A percentile compares a stretch with the other conserved stretches of the same genome.
Evolutionary conservation across 2,797 vertebrate species (phyloP).

Genomic region (Graptemys geographica): DNA sequence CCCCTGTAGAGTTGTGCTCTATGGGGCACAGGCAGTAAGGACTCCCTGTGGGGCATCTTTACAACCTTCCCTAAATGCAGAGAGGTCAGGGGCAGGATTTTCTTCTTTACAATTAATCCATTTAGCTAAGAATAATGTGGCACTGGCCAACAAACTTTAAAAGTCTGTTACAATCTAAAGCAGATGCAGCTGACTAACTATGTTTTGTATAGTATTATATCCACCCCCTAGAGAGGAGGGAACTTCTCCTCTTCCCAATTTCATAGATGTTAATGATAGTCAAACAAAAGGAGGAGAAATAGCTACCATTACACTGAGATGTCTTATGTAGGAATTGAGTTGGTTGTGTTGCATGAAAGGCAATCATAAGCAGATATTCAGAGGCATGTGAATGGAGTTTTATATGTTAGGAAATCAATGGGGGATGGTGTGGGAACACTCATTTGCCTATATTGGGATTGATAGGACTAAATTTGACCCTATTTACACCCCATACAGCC

Average conservation of each 20-base stretch:
- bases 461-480: neutral
- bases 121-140: neutral
- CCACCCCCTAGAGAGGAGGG: neutral
- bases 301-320: neutral
- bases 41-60: neutral
- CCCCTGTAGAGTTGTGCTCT: neutral
- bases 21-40: rapidly evolving
- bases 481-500: neutral
- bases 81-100: neutral
- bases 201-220: neutral
- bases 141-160: neutral
- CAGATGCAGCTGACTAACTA: neutral
- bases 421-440: neutral
- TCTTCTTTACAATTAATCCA: neutral
- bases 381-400: neutral
- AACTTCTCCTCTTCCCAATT: neutral
- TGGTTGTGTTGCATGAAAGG: neutral
- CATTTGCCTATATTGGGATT: neutral
- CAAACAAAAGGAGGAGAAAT: neutral
- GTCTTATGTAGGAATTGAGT: neutral
- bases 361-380: neutral
- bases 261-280: neutral
- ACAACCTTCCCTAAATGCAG: neutral
- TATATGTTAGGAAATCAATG: neutral
- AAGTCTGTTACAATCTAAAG: neutral